phyloP scores from a whole-genome alignment of 2,888 invertebrate genomes.

The Aspidapion aeneum region DNA sequence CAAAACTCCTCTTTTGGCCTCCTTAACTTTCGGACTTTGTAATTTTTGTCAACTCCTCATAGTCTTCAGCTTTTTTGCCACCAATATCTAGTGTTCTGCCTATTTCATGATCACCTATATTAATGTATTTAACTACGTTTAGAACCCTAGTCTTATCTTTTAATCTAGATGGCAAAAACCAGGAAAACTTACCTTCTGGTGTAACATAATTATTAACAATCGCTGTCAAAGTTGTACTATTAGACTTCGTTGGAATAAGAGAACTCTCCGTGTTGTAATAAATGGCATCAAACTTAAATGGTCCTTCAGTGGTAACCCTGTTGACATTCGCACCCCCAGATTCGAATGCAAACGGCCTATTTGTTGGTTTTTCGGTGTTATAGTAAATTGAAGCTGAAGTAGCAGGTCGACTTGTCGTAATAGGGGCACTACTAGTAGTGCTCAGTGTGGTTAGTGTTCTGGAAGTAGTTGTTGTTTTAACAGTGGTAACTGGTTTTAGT shows the following conservation, averaged over 20 bases:
- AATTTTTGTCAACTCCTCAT: no score
- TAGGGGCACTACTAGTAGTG: slow-evolving; percentile 30
- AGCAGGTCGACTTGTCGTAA: slow-evolving; percentile 35
- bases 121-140: no score
- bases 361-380: slow-evolving; percentile 29
- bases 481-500: slow-evolving; percentile 29
- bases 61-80: no score
- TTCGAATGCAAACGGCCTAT: neutral
- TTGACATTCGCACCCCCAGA: slow-evolving; percentile 3
- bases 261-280: neutral
- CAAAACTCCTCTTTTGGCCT: no score
- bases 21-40: no score
- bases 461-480: slow-evolving; percentile 33
- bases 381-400: slow-evolving; percentile 33
- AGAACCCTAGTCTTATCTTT: no score
- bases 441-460: no score
- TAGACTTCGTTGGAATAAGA: neutral
- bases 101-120: no score
- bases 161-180: no score
- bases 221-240: neutral
- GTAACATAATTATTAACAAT: slow-evolving; percentile 49
- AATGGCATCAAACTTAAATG: slow-evolving; percentile 4
- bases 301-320: slow-evolving; percentile 22
- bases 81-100: no score
- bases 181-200: slow-evolving; percentile 53